Base-by-base conservation (phyloP, 2,888 invertebrate species). In the Tenthredo distinguenda region DNA sequence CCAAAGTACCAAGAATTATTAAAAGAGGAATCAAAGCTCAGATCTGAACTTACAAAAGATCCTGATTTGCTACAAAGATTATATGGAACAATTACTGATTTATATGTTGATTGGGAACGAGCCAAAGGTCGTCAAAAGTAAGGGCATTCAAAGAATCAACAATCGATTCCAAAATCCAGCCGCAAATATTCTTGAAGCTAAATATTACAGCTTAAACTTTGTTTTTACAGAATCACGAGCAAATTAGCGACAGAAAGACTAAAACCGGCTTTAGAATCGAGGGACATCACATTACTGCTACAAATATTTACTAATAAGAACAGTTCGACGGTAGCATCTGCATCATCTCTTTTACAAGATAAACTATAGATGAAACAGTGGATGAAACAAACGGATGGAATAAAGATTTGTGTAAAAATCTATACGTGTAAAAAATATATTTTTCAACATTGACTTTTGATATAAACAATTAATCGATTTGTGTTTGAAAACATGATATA, bases 371-470 rank as follows among this genome's bases (percentile, higher is more conserved):
- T 81, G 18, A 40, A 81, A 40, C 47, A 12, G 1, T 15, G 15
- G 47, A 47, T 47, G 12, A 47, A 47, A 12, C 34, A 12, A 81
- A 62, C 0, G 37, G 62, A 40, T 18, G 12, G 55, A 26, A 58
- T 40, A 2, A 85, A 86, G 87, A 50, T 85, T 82, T 90, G 90
- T 91, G 15, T 68, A 18, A 15, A 92, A 92, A 92, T 90, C 89
- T 90, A 88, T 91, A 90, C 90, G 91, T 89, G 92, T 93, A 93
- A 92, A 93, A 93, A 93, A 93, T 93, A 93, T 93, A 93, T 93
- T 91, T 92, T 90, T 90, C 89, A 92, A 92, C 91, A 89, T 89
- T 86, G 89, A 90, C 91, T 88, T 87, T 88, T 88, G 88, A 90
- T 90, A 91, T 90, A 91, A 89, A 90, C 87, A 87, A 86, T 87